Evolutionary conservation across 2,113 vertebrate species (phyloP), one percentile per base, ranked within the genome.

Genomic region (Laterallus jamaicensis): DNA sequence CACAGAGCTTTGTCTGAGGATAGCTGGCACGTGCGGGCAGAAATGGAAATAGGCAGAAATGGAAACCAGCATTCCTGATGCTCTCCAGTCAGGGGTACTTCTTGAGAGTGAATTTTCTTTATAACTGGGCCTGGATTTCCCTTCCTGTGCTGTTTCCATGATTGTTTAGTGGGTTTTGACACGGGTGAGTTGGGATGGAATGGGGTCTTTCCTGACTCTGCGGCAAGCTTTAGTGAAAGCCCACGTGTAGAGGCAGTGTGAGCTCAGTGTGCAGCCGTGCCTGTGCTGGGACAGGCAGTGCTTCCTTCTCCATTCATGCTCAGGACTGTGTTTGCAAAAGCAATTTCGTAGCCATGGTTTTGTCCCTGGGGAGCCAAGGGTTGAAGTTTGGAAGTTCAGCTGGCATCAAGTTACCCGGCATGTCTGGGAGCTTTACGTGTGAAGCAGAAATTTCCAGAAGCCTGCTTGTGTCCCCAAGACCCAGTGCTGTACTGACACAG

Each of bases 251-350:
- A 74, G 21, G 52, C 54, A 31, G 77, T 3, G 1, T 18, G 52
- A 15, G 78, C 31, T 49, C 15, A 2, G 32, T 49, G 31, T 24
- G 25, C 4, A 35, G 58, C 26, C 6, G 0, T 63, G 70, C 20
- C 44, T 7, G n/a, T 0, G 0, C 15, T 17, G 21, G 52, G 31
- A 6, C 64, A 42, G 63, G 0, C 7, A 81, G 54, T 1, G 1
- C 71, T 62, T 58, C 62, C 37, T 58, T 15, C 63, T 29, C 20
- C 2, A 0, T 15, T 59, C 25, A 5, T 17, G 8, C 15, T 60
- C 60, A 32, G 24, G 25, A 47, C 15, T 15, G 80, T 40, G 31
- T 83, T 69, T 73, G 28, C 55, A 78, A 70, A 79, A 49, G 42
- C 22, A 4, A 12, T 54, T 56, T 15, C 35, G 15, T 70, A 37